Evolutionary conservation across 23 tunicate genomes (phyloP), one percentile per base, ranked within the genome.

Genomic region (Botrylloides violaceus): DNA sequence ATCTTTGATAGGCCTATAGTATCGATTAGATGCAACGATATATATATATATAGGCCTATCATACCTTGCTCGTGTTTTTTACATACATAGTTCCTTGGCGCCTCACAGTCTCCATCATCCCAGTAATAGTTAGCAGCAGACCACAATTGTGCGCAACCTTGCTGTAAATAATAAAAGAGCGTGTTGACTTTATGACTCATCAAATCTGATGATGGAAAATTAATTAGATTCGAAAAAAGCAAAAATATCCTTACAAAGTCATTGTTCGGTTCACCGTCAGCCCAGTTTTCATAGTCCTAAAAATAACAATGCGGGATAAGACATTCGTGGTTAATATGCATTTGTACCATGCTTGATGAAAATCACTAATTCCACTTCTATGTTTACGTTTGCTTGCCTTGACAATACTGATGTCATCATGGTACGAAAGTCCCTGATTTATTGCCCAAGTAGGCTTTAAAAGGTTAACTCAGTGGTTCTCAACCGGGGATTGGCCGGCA

Each of bases 71-170:
- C 36, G 7, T 33, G 75, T 58, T 68, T 75, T 36, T 90, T 90
- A 81, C 97, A 90, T 3, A 79, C 76, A 59, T 64, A 90, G 1
- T 64, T 57, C 15, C 26, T 28, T 1, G n/a, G 32, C 32, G 47
- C 19, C 2, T 35, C 32, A 38, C 97, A 90, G 0, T 36, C 30
- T 2, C 29, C 39, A 70, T 90, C 97, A 58, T 90, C 97, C 97
- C 97, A 90, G 32, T 53, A 31, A 65, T 78, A 90, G 36, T 49
- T 60, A 6, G 66, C 75, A 34, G 50, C 84, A 58, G n/a, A 34
- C 90, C 89, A 90, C 20, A 83, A 18, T 37, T 65, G 74, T 32
- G 68, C 66, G 55, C 97, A 90, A 21, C 75, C 74, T 68, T 68
- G 74, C 74, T 68, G 33, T 22, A 68, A 37, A 9, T 26, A 65